These are phyloP conservation scores for Chaetodon trifascialis DNA, from an alignment of 2,113 vertebrate species.

Conservation along the genomic window DNA sequence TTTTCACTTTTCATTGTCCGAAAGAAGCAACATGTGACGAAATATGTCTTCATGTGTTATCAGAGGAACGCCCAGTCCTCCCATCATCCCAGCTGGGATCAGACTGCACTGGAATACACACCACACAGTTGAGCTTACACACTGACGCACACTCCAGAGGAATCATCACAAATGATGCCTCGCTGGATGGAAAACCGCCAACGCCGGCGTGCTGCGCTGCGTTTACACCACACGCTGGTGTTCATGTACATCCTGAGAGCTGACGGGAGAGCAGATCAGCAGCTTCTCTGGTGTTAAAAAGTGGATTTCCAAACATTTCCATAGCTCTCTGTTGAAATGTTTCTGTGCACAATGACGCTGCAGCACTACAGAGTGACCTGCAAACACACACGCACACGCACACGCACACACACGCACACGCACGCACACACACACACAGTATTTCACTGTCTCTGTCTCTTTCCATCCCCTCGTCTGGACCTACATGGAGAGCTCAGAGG, in stretches of 20 bases:
- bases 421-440: slow-evolving; percentile 13
- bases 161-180: not conserved
- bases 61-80: slow-evolving; percentile 3
- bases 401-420: slow-evolving; percentile 1
- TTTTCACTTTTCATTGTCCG: not conserved
- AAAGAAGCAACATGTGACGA: not conserved
- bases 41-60: not conserved
- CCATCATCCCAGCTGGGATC: not conserved
- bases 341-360: slow-evolving; percentile 2
- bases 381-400: slow-evolving; percentile 10
- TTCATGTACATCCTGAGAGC: no score
- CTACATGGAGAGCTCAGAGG: slow-evolving; percentile 53
- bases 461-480: slow-evolving; percentile 56
- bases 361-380: slow-evolving; percentile 8
- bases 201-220: not conserved
- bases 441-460: slow-evolving; percentile 55
- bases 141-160: not conserved
- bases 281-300: not conserved
- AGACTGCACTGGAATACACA: not conserved
- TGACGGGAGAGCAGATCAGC: not conserved
- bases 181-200: not conserved
- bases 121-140: not conserved
- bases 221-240: not conserved
- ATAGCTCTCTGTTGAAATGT: not conserved
- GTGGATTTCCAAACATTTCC: not conserved